phyloP scores from a whole-genome alignment of 92 coral and sea anemone species.

The Phenganax subtilis region DNA sequence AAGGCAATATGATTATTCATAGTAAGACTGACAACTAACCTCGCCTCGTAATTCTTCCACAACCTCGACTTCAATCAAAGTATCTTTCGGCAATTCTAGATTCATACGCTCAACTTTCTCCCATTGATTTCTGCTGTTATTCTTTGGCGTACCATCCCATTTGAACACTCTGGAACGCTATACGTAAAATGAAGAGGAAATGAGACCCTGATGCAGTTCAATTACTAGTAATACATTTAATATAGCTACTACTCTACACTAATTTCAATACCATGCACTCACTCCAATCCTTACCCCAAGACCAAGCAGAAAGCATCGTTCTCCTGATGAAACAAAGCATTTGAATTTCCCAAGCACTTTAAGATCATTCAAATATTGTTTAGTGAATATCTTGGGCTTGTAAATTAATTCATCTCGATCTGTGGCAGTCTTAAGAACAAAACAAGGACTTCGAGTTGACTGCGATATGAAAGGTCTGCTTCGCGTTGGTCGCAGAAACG shows the following conservation, averaged over 20 bases:
- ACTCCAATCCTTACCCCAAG: constrained; percentile 63
- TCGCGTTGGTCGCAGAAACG: too few species aligned
- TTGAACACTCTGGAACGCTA: constrained; percentile 71
- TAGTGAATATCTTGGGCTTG: constrained; percentile 58
- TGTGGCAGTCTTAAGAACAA: constrained; percentile 49
- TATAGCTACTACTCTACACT: neutral
- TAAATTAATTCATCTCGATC: constrained; percentile 67
- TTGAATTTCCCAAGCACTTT: constrained; percentile 80
- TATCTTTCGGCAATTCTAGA: constrained; percentile 76
- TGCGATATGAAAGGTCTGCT: too few species aligned
- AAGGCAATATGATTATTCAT: neutral
- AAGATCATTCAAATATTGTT: constrained; percentile 61
- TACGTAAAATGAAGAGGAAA: neutral
- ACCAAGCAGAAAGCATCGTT: constrained; percentile 71
- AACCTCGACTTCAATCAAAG: constrained; percentile 81
- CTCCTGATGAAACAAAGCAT: constrained; percentile 82
- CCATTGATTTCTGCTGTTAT: constrained; percentile 58
- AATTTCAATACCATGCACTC: neutral
- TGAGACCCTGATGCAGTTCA: neutral
- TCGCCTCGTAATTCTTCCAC: constrained; percentile 86
- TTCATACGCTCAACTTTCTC: constrained; percentile 60
- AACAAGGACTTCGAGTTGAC: neutral
- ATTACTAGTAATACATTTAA: neutral
- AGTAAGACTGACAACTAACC: constrained; percentile 35
- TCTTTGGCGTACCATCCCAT: constrained; percentile 77